phyloP scores from a whole-genome alignment of 2,888 invertebrate species.

The Apoda limacodes region DNA sequence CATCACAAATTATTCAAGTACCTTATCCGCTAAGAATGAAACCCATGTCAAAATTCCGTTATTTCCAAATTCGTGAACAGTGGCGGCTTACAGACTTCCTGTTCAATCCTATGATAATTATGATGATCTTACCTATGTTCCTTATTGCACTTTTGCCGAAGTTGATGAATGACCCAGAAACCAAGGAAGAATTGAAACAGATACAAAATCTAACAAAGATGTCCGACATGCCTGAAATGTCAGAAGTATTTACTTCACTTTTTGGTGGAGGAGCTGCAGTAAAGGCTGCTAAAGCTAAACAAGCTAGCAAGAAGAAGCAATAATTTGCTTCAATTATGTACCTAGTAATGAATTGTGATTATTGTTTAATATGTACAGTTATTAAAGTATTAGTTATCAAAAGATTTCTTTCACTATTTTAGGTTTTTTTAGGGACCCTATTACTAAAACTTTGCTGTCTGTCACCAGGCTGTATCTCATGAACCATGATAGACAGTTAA shows the following conservation, averaged over 20 bases:
- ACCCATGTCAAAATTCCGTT: constrained; percentile 81
- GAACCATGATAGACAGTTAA: too few species aligned
- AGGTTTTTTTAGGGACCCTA: too few species aligned
- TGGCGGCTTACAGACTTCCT: constrained; percentile 97
- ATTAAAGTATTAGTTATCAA: too few species aligned
- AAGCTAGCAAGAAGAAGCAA: constrained; percentile 60
- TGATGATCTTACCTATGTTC: constrained; percentile 95
- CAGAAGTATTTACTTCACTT: constrained; percentile 91
- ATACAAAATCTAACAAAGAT: constrained; percentile 83
- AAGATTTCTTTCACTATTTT: too few species aligned
- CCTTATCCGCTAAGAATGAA: constrained; percentile 94
- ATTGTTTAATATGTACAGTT: constrained; percentile 18
- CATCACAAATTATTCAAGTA: constrained; percentile 88
- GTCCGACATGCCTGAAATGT: constrained; percentile 94
- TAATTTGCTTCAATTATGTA: constrained; percentile 24
- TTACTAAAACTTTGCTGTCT: too few species aligned
- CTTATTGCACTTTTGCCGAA: constrained; percentile 94
- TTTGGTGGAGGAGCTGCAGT: constrained; percentile 78
- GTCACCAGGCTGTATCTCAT: too few species aligned
- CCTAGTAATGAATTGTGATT: constrained; percentile 8
- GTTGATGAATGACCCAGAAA: constrained; percentile 98
- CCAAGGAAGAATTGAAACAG: constrained; percentile 95
- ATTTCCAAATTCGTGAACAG: constrained; percentile 95
- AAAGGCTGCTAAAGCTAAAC: constrained; percentile 59
- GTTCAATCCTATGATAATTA: constrained; percentile 97